Evolutionary conservation across 1,140 invertebrate genomes (phyloP).

Genomic region (Galleria mellonella): DNA sequence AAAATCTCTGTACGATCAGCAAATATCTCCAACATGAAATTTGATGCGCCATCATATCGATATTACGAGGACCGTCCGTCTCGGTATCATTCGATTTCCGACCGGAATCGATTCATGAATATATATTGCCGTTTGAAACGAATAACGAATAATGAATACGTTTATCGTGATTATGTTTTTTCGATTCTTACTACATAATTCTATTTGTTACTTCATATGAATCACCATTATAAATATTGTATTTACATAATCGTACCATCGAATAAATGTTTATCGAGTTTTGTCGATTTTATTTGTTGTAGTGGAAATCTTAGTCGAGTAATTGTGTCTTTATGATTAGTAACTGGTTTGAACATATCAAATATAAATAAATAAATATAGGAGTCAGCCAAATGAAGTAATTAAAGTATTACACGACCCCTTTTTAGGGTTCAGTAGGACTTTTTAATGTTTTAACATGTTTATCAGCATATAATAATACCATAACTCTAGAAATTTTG

Average conservation of each 20-base stretch:
- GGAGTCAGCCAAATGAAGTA: no score
- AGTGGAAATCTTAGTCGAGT: no score
- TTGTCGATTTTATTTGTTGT: no score
- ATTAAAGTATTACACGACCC: no score
- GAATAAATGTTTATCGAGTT: neutral
- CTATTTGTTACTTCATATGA: neutral
- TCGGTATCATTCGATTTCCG: conserved; percentile 18
- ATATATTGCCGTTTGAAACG: conserved; percentile 24
- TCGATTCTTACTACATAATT: conserved; percentile 8
- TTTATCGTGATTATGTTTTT: conserved; percentile 22
- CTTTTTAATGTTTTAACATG: no score
- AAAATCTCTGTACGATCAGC: conserved; percentile 18
- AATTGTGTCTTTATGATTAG: no score
- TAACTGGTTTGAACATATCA: no score
- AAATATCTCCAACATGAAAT: conserved; percentile 25
- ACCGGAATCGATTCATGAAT: conserved; percentile 39
- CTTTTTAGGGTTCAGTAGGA: no score
- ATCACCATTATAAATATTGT: neutral
- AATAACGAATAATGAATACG: conserved; percentile 21
- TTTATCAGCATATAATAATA: no score
- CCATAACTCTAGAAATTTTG: no score
- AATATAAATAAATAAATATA: no score
- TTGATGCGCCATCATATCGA: conserved; percentile 33
- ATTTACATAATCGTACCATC: neutral
- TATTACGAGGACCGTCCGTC: conserved; percentile 24